Evolutionary conservation across 2,888 invertebrate species (phyloP).

Genomic region (Sicus ferrugineus): DNA sequence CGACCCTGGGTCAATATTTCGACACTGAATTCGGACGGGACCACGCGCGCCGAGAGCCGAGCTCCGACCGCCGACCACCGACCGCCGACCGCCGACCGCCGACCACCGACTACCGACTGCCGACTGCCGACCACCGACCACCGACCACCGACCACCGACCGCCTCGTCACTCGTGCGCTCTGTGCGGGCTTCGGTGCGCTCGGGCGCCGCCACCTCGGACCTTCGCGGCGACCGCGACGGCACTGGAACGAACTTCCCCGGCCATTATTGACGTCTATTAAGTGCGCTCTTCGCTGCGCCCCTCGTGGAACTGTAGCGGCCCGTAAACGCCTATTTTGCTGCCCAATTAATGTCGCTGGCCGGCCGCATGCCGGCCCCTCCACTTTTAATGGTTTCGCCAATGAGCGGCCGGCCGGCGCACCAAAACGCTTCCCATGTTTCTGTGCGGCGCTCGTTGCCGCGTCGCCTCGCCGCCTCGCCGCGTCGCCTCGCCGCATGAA

Average conservation of each 20-base stretch:
- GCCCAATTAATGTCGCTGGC: slow-evolving; percentile 40
- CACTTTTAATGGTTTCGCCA: slow-evolving; percentile 14
- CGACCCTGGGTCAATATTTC: slow-evolving; percentile 8
- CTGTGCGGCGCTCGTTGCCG: not conserved
- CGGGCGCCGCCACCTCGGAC: not conserved
- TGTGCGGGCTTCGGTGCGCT: slow-evolving; percentile 12
- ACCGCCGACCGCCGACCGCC: too few relatives aligned
- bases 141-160: not conserved
- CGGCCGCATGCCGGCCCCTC: slow-evolving; percentile 16
- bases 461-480: not conserved
- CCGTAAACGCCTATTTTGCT: slow-evolving; percentile 21
- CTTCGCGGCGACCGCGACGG: too few relatives aligned
- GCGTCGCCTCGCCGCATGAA: slow-evolving; percentile 36
- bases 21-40: not conserved
- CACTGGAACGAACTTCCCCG: not conserved
- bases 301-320: not conserved
- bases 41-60: not conserved
- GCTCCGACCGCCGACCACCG: too few relatives aligned
- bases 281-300: not conserved
- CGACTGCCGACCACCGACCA: too few relatives aligned
- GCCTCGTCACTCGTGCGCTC: not conserved
- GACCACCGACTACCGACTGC: too few relatives aligned
- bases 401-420: not conserved
- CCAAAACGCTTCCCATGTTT: not conserved
- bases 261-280: slow-evolving; percentile 5